Base-by-base conservation (phyloP, 2,113 vertebrate species). In the Opisthocomus hoazin region DNA sequence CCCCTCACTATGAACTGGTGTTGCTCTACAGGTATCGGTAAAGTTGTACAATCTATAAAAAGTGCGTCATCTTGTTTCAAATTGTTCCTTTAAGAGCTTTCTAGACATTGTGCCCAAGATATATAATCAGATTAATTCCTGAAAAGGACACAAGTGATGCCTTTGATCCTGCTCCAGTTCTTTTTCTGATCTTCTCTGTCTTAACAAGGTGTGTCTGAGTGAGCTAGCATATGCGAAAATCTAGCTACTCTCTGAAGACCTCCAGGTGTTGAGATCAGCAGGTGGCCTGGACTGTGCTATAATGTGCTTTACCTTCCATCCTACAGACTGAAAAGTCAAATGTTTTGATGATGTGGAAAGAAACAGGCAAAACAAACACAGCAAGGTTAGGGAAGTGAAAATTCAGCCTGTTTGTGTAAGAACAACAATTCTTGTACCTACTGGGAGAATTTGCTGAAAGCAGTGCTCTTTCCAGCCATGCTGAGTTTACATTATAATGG, bases 1-100 rank as follows among this genome's bases (percentile, higher is more conserved):
- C 7, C 32, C 32, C 34, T 11, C 5, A 0, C 24, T n/a, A 2
- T 36, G 57, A n/a, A 14, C 46, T 27, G 53, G 1, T 2, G 1
- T 11, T 54, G 58, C n/a, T 61, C 46, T 86, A 9, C 39, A 48
- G n/a, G 23, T 23, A 6, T 15, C n/a, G 22, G 27, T 24, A 13
- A 56, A 68, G 39, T 21, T n/a, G 12, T 57, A 22, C 36, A 48
- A 6, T 13, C 29, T 73, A 20, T 7, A 2, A 26, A 10, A 43
- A 20, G 6, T 37, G 10, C 27, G 17, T 39, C 18, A 20, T 8
- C 34, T 58, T 36, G 16, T 19, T 46, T 39, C 46, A 66, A 84
- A 22, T 1, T 51, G 12, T 10, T 75, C 56, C 24, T 82, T 45
- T 9, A 27, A 45, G 46, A 43, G 5, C 75, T 76, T 90, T 53